These are phyloP conservation scores for Rhagonycha fulva DNA, from an alignment of 2,888 invertebrate genomes.

Conservation along the genomic window DNA sequence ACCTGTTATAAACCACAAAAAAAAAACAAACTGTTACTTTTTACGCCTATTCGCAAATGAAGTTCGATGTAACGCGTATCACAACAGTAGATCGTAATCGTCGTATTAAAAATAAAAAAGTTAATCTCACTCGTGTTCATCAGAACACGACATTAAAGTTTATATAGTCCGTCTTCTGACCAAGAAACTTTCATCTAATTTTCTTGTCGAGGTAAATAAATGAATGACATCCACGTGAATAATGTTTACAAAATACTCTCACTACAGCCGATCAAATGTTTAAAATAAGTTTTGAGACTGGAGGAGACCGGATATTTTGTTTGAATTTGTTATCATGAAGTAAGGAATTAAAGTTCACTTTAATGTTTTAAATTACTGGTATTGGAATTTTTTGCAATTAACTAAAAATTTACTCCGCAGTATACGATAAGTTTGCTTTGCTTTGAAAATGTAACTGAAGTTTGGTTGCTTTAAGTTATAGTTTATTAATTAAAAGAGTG, in stretches of 20 bases:
- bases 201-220: constrained; percentile 10
- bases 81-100: too few species aligned
- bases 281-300: background rate
- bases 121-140: too few species aligned
- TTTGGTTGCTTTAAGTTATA: background rate
- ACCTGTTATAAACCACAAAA: too few species aligned
- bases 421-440: background rate
- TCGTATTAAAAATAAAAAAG: too few species aligned
- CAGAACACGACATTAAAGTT: too few species aligned
- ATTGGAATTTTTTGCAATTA: constrained; percentile 4
- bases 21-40: too few species aligned
- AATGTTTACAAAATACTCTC: constrained; percentile 7
- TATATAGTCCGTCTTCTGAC: background rate
- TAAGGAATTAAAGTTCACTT: background rate
- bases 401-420: background rate
- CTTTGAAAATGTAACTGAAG: background rate
- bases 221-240: constrained; percentile 12
- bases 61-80: too few species aligned
- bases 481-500: background rate
- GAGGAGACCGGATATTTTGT: background rate
- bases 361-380: constrained; percentile 10
- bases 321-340: background rate
- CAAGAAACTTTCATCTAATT: constrained; percentile 9
- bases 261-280: constrained; percentile 1
- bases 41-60: too few species aligned